A percentile compares a stretch with the other conserved stretches of the same genome.
phyloP scores from a whole-genome alignment of 2,113 vertebrate genomes.

The Copsychus sechellarum region DNA sequence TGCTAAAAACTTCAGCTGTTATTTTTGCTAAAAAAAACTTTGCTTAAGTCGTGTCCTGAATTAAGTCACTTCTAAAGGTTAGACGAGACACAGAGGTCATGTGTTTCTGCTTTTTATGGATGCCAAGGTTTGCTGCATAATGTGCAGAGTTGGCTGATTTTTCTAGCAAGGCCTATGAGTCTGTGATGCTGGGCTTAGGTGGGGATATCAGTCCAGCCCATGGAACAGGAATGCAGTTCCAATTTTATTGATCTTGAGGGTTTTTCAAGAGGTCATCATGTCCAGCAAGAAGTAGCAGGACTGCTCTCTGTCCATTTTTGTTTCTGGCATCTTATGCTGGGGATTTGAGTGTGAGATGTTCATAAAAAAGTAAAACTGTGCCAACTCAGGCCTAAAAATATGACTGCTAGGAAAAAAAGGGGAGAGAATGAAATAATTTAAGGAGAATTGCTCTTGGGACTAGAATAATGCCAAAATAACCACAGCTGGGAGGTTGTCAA shows the following conservation, averaged over 20 bases:
- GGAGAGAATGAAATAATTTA: not conserved
- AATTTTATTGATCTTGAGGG: not conserved
- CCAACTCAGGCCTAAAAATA: not conserved
- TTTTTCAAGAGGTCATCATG: not conserved
- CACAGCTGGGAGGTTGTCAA: not conserved
- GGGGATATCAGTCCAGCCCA: fast-evolving
- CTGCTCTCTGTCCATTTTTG: not conserved
- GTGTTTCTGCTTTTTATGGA: not conserved
- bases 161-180: not conserved
- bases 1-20: not conserved
- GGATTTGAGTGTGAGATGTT: not conserved
- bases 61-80: not conserved
- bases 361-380: not conserved
- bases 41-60: not conserved
- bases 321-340: not conserved
- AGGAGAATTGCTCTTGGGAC: not conserved
- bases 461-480: not conserved
- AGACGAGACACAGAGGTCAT: not conserved
- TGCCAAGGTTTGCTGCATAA: not conserved
- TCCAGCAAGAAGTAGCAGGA: not conserved
- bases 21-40: not conserved
- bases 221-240: not conserved
- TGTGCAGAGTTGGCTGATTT: not conserved
- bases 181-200: not conserved
- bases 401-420: not conserved